Evolutionary conservation across 2,797 vertebrate species (phyloP).

Genomic region (Chromobotia macracanthus): DNA sequence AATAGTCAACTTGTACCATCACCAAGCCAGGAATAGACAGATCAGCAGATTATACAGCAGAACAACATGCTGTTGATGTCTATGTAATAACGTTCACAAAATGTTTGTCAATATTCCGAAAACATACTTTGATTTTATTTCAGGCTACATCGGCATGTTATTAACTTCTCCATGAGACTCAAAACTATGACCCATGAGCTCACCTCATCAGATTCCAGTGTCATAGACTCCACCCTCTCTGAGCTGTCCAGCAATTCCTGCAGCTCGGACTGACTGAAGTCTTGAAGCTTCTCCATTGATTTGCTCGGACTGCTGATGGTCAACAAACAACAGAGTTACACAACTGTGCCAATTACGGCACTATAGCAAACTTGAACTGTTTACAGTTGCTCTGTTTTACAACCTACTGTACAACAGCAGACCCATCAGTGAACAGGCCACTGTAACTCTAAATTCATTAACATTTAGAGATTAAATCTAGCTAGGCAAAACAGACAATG

Average conservation of each 20-base stretch:
- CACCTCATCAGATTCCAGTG: conserved; percentile 89
- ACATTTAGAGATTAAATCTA: too few relatives aligned
- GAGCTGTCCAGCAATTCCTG: conserved; percentile 84
- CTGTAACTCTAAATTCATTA: too few relatives aligned
- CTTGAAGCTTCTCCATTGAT: conserved; percentile 89
- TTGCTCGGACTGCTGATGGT: conserved; percentile 75
- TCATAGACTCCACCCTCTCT: conserved; percentile 84
- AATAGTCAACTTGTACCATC: background rate
- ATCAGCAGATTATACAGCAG: background rate
- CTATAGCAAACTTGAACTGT: background rate
- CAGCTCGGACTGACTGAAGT: conserved; percentile 84
- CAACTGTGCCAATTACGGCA: background rate
- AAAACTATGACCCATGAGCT: background rate
- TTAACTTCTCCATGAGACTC: too few relatives aligned
- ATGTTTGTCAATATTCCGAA: too few relatives aligned
- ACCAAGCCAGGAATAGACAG: background rate
- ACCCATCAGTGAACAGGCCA: too few relatives aligned
- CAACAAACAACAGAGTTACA: conserved; percentile 41
- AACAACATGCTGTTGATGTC: background rate
- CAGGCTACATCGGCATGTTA: too few relatives aligned
- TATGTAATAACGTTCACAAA: background rate
- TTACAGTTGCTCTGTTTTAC: too few relatives aligned
- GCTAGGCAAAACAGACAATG: too few relatives aligned
- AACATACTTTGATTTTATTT: too few relatives aligned
- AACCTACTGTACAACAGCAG: too few relatives aligned